Percentiles rank a stretch among this genome's conserved stretches.
These are phyloP conservation scores for Aeoliscus strigatus DNA, from an alignment of 2,797 vertebrate species.

Conservation along the genomic window DNA sequence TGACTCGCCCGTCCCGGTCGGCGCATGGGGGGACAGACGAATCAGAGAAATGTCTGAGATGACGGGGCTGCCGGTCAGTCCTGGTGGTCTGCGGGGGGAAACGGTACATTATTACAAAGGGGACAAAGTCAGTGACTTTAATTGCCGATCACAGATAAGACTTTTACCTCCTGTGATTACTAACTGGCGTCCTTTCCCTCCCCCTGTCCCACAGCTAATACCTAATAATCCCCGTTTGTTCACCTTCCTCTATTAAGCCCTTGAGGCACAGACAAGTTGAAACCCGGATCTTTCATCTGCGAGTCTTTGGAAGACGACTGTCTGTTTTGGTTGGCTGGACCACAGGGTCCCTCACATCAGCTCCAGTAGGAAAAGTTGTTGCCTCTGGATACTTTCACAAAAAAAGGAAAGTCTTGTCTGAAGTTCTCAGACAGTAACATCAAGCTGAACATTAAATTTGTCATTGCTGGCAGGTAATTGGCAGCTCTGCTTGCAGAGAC, in stretches of 20 bases:
- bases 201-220: conserved; percentile 39
- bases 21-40: conserved; percentile 85
- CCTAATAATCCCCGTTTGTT: conserved; percentile 61
- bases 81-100: conserved; percentile 80
- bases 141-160: conserved; percentile 26
- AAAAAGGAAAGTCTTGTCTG: conserved; percentile 28
- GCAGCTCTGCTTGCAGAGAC: conserved; percentile 34
- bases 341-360: conserved; percentile 34
- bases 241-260: conserved; percentile 53
- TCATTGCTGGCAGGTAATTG: conserved; percentile 59
- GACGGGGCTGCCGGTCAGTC: conserved; percentile 87
- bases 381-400: conserved; percentile 15
- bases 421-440: conserved; percentile 35
- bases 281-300: conserved; percentile 43
- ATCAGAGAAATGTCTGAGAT: conserved; percentile 96
- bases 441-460: conserved; percentile 45
- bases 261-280: conserved; percentile 64
- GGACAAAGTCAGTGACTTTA: conserved; percentile 3
- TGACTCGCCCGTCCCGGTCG: conserved; percentile 77
- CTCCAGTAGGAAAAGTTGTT: conserved; percentile 31
- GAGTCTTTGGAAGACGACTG: conserved; percentile 7
- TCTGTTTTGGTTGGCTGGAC: conserved; percentile 58
- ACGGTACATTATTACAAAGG: too few relatives aligned
- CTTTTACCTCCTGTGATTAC: conserved; percentile 31
- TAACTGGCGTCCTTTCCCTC: conserved; percentile 22